These are phyloP conservation scores for Bos javanicus DNA, from an alignment of 2,113 vertebrate genomes.

Conservation along the genomic window DNA sequence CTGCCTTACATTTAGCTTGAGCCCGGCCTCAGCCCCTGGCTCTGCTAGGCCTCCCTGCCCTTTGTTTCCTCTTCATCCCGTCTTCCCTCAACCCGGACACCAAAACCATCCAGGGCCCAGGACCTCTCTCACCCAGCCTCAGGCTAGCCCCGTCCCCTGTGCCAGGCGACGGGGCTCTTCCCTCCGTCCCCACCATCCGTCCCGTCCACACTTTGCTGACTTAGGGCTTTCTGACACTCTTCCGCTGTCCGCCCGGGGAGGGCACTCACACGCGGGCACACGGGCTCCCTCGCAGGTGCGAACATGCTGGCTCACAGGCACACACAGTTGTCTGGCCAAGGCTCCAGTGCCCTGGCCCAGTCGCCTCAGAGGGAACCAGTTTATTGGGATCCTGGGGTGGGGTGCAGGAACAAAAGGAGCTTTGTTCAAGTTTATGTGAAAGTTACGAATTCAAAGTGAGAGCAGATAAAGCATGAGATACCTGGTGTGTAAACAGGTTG, in stretches of 20 bases:
- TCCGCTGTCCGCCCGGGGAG: not conserved
- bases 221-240: not conserved
- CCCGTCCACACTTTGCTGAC: not conserved
- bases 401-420: constrained; percentile 75
- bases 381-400: constrained; percentile 77
- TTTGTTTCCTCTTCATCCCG: not conserved
- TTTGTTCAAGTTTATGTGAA: constrained; percentile 79
- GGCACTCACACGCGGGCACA: not conserved
- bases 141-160: not conserved
- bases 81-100: not conserved
- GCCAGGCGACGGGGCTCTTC: constrained; percentile 67
- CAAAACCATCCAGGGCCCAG: not conserved
- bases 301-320: constrained; percentile 62
- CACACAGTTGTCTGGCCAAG: constrained; percentile 55
- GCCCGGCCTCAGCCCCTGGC: constrained; percentile 78
- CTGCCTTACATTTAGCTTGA: constrained; percentile 82
- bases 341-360: constrained; percentile 66
- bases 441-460: constrained; percentile 77
- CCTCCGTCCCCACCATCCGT: constrained; percentile 64
- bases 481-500: constrained; percentile 70
- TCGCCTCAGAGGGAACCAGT: constrained; percentile 73
- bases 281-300: constrained; percentile 51
- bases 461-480: constrained; percentile 75
- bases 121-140: constrained; percentile 18
- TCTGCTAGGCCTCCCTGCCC: constrained; percentile 49